phyloP scores from a whole-genome alignment of 2,888 invertebrate genomes.

The Epinotia demarniana region DNA sequence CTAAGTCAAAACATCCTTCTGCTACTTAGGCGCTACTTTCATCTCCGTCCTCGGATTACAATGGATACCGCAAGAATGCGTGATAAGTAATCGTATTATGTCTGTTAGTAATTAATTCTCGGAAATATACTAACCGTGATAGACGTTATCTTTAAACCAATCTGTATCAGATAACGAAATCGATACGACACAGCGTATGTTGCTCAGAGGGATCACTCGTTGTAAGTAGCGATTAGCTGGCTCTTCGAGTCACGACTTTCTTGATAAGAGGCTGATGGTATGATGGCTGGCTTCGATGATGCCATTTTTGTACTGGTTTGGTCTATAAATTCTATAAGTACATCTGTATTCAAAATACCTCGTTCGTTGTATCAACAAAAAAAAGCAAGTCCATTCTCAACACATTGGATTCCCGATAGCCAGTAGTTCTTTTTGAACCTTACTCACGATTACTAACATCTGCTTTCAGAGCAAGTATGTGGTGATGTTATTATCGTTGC shows the following conservation, averaged over 20 bases:
- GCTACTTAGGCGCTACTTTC: constrained; percentile 44
- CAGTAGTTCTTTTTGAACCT: no score
- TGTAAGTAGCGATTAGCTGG: constrained; percentile 34
- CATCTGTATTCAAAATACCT: no score
- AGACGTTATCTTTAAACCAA: constrained; percentile 71
- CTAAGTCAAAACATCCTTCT: constrained; percentile 51
- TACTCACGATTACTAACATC: no score
- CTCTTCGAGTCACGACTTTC: constrained; percentile 31
- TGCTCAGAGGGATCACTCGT: constrained; percentile 39
- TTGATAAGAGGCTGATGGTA: constrained; percentile 24
- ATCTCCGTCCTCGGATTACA: constrained; percentile 64
- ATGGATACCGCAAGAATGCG: constrained; percentile 67
- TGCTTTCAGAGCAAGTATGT: no score
- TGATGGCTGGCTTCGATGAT: constrained; percentile 6
- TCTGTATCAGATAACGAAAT: constrained; percentile 68
- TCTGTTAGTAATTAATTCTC: constrained; percentile 76
- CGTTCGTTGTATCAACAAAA: no score
- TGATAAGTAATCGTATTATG: constrained; percentile 77
- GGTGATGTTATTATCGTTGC: no score
- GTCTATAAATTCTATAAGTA: background rate
- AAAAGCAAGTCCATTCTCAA: no score
- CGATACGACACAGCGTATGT: constrained; percentile 50
- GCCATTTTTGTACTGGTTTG: background rate
- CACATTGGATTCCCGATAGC: no score
- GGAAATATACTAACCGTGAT: constrained; percentile 74